Base-by-base conservation (phyloP, 2,888 invertebrate species). In the Endomychus coccineus region DNA sequence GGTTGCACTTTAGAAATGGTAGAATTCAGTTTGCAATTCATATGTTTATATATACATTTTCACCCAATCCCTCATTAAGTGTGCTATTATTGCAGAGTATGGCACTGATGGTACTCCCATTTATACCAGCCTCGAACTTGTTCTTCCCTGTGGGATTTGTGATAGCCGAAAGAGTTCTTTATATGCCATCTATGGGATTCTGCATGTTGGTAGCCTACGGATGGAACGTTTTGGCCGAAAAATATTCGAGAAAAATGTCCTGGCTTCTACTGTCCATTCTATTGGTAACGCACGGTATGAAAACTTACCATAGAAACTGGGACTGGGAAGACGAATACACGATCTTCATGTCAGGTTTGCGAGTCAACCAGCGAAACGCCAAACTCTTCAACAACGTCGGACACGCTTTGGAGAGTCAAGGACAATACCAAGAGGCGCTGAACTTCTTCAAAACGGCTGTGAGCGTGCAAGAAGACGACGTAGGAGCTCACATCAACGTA, bases 81-180 rank as follows among this genome's bases (percentile, higher is more conserved):
- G n/a, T n/a, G n/a, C 39, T 46, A 42, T 55, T 46, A 45, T 71
- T 74, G 23, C 73, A 87, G 89, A 82, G 89, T 52, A 69, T 94
- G 49, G 82, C 91, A 22, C 76, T 95, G 59, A 74, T 92, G 60
- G 80, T 88, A 36, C 70, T 95, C 36, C 95, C 96, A 33, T 96
- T 95, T 67, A 70, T 96, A 45, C 96, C 95, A 34, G 95, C 96
- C 1, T 94, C 94, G 33, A 96, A 96, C 72, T 73, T 96, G 30
- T 95, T 96, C 71, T 96, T 96, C 69, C 92, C 95, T 1, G 96
- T 96, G 33, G 96, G 96, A 2, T 96, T 96, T 67, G 96, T 96
- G 43, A 84, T 96, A 16, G 96, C 96, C 2, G 96, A 96, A 68
- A 73, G 95, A 48, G 85, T 96, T 27, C 75, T 96, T 3, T 96